Percentiles rank a stretch among this genome's conserved stretches.
Conservation (phyloP, 2,797 vertebrate genomes). For the Fistularia commersonii region DNA sequence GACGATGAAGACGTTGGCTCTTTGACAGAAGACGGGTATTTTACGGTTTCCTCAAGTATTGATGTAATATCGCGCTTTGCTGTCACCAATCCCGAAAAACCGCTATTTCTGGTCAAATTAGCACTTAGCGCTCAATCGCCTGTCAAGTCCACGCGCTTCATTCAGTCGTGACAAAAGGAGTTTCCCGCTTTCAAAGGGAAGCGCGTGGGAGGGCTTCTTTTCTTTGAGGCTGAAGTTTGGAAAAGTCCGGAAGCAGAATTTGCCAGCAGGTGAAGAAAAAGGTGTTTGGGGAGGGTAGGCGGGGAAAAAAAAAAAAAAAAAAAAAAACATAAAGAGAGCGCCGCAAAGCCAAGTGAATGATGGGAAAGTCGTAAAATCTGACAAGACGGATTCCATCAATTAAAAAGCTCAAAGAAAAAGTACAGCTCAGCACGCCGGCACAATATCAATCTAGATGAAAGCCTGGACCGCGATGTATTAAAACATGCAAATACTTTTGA, state of each 20-base stretch:
- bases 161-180: slow-evolving; percentile 52
- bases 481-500: neutral
- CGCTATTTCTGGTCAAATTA: slow-evolving; percentile 34
- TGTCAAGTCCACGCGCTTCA: slow-evolving; percentile 32
- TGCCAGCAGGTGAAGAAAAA: slow-evolving; percentile 35
- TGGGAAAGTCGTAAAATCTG: slow-evolving; percentile 53
- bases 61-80: slow-evolving; percentile 7
- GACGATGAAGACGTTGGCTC: neutral
- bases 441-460: slow-evolving; percentile 35
- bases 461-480: slow-evolving; percentile 19
- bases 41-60: slow-evolving; percentile 1
- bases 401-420: slow-evolving; percentile 57
- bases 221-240: slow-evolving; percentile 40
- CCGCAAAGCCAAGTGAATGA: slow-evolving; percentile 48
- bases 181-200: slow-evolving; percentile 36
- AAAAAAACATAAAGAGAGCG: slow-evolving; percentile 30
- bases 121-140: slow-evolving; percentile 41
- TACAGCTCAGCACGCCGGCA: slow-evolving; percentile 33
- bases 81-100: slow-evolving; percentile 8
- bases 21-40: slow-evolving; percentile 2
- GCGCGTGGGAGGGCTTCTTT: slow-evolving; percentile 18
- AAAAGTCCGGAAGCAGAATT: slow-evolving; percentile 33
- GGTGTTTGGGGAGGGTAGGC: slow-evolving; percentile 10
- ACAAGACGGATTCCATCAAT: slow-evolving; percentile 63
- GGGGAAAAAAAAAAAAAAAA: neutral